Base-by-base conservation (phyloP, 2,888 invertebrate species). In the Nomada fucata region DNA sequence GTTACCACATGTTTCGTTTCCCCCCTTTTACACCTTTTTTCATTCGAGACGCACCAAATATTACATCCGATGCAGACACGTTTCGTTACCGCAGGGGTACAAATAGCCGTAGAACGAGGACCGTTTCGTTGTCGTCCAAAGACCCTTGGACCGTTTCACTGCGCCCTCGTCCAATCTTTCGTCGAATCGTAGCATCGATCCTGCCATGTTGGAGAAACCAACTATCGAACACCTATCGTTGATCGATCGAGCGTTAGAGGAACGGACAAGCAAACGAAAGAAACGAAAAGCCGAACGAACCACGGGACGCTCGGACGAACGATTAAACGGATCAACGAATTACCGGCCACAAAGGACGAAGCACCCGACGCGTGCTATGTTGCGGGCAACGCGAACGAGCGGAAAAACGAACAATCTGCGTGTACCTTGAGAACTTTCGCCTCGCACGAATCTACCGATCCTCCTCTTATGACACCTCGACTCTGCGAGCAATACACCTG, bases 141-240 rank as follows among this genome's bases (percentile, higher is more conserved):
- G 53, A 44, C 20, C 3, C 9, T 59, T 2, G 20, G 23, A 44
- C 55, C 91, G 83, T 92, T 91, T 90, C 90, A 92, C 92, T 91
- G 87, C 92, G 36, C 0, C 92, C 92, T 92, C 90, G 89, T 90
- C 89, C 76, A 84, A 82, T 76, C 84, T 80, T 83, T 77, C 79
- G 89, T 83, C 77, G 85, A 78, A 76, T 53, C 61, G 36, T 36
- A 7, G 36, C 36, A 36, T 7, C 36, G 36, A 7, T 47, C 13
- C 15, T 47, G 47, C 47, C 47, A 23, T 20, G 42, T 71, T 18
- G 3, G 36, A 18, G 20, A 55, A n/a, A 52, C 36, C 47, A n/a
- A 9, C 29, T 23, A 59, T 13, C 68, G 5, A 47, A 42, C 26
- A 29, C n/a, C 23, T 50, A 42, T 18, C 23, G 42, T 23, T 68